Conservation (phyloP, 2,797 vertebrate species). For the Podarcis lilfordi region DNA sequence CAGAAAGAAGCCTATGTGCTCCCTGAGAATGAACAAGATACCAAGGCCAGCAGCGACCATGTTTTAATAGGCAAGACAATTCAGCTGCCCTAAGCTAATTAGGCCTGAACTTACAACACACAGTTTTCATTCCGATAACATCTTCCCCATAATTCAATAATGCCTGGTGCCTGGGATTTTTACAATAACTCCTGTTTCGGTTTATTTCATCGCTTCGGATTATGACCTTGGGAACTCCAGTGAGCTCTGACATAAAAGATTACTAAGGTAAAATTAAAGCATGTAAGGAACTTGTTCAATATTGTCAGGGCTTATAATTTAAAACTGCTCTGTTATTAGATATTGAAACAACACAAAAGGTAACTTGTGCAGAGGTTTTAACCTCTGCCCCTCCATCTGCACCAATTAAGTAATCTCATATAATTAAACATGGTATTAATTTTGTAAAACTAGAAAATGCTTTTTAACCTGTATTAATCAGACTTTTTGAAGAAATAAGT, state of each 20-base stretch:
- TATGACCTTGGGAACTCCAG: slow-evolving; percentile 51
- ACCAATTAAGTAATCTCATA: slow-evolving; percentile 72
- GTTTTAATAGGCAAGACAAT: background rate
- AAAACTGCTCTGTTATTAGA: slow-evolving; percentile 68
- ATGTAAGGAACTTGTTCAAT: slow-evolving; percentile 69
- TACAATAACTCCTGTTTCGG: slow-evolving; percentile 51
- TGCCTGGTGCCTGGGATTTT: slow-evolving; percentile 34
- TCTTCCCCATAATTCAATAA: slow-evolving; percentile 37
- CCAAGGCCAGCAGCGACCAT: background rate
- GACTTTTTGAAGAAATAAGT: slow-evolving; percentile 65
- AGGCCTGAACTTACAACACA: background rate
- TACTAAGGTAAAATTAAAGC: slow-evolving; percentile 72
- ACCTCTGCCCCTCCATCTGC: slow-evolving; percentile 58
- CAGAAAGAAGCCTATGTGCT: background rate
- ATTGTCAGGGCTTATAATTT: slow-evolving; percentile 68
- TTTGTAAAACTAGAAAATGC: slow-evolving; percentile 69
- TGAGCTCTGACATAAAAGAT: slow-evolving; percentile 62
- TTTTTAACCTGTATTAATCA: slow-evolving; percentile 73
- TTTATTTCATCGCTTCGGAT: slow-evolving; percentile 60
- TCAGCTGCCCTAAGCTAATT: background rate
- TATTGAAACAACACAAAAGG: slow-evolving; percentile 66
- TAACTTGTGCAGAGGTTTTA: slow-evolving; percentile 58
- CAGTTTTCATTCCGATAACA: slow-evolving; percentile 5
- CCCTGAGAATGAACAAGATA: background rate
- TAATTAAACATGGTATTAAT: slow-evolving; percentile 75